Percentiles rank a stretch among this genome's conserved stretches.
phyloP scores from a whole-genome alignment of 2,888 invertebrate genomes.

The Leucoma salicis region DNA sequence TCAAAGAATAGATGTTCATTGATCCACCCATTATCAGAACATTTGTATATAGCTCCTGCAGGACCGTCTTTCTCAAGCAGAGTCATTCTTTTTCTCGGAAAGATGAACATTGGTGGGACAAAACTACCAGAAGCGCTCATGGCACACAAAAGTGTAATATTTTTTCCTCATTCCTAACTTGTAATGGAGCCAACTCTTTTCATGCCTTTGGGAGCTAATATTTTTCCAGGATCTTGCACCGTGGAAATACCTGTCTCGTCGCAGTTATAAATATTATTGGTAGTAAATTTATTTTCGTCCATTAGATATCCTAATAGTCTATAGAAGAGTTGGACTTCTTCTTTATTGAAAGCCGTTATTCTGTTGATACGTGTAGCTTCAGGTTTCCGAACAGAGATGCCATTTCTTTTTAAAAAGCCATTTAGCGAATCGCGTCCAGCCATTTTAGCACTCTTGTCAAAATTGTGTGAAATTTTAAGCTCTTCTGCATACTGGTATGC shows the following conservation, averaged over 20 bases:
- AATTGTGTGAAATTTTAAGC: constrained; percentile 25
- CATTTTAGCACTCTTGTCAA: constrained; percentile 25
- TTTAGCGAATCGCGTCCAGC: constrained; percentile 32
- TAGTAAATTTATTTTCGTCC: no score
- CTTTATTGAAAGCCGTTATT: constrained; percentile 36
- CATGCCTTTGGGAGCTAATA: no score
- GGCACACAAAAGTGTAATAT: no score
- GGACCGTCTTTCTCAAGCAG: constrained; percentile 7
- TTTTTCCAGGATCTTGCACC: no score
- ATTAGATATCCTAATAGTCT: constrained; percentile 20
- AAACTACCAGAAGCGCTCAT: no score
- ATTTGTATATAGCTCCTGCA: constrained; percentile 35
- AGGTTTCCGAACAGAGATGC: constrained; percentile 26
- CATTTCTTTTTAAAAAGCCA: constrained; percentile 27
- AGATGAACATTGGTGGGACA: no score
- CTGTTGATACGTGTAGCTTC: constrained; percentile 37
- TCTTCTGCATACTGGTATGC: constrained; percentile 26
- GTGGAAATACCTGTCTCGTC: no score
- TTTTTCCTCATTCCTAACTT: no score
- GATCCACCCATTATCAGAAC: constrained; percentile 20
- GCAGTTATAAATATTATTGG: no score
- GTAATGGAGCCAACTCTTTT: no score
- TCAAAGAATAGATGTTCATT: constrained; percentile 26
- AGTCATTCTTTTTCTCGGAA: constrained; percentile 45
- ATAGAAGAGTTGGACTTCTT: constrained; percentile 31